phyloP scores from a whole-genome alignment of 2,797 vertebrate species.

The Enteromius treurensis region DNA sequence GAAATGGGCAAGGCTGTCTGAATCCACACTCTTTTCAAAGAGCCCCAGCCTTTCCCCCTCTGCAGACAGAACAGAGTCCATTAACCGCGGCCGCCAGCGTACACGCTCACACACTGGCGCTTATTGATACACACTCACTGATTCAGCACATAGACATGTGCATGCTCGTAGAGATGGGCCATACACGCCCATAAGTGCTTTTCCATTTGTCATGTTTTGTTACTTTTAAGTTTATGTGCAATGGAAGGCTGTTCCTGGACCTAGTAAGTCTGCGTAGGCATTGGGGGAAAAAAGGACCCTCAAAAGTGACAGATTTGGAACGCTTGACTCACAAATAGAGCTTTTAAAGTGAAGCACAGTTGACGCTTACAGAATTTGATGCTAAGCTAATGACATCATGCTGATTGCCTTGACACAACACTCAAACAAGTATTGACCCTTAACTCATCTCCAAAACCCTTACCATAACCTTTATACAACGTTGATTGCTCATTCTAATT shows the following conservation, averaged over 20 bases:
- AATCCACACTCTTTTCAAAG: constrained; percentile 60
- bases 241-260: not conserved
- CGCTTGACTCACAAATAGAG: not conserved
- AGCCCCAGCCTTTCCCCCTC: constrained; percentile 46
- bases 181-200: constrained; percentile 25
- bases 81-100: constrained; percentile 45
- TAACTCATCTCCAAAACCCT: not conserved
- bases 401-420: not conserved
- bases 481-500: not conserved
- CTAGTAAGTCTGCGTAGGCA: not conserved
- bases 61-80: constrained; percentile 57
- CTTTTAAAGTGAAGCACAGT: not conserved
- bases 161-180: constrained; percentile 21
- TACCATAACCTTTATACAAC: not conserved
- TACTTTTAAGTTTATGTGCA: constrained; percentile 1
- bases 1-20: constrained; percentile 54
- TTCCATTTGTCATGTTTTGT: constrained; percentile 17
- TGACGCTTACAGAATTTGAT: not conserved
- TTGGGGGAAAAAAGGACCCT: not conserved
- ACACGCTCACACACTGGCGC: constrained; percentile 46
- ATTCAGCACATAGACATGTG: constrained; percentile 20
- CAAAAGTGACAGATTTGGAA: not conserved
- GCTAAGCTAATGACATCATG: constrained; percentile 12
- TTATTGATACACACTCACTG: constrained; percentile 35
- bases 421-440: not conserved